These are phyloP conservation scores for Thermophis baileyi DNA, from an alignment of 2,113 vertebrate species.

Conservation along the genomic window DNA sequence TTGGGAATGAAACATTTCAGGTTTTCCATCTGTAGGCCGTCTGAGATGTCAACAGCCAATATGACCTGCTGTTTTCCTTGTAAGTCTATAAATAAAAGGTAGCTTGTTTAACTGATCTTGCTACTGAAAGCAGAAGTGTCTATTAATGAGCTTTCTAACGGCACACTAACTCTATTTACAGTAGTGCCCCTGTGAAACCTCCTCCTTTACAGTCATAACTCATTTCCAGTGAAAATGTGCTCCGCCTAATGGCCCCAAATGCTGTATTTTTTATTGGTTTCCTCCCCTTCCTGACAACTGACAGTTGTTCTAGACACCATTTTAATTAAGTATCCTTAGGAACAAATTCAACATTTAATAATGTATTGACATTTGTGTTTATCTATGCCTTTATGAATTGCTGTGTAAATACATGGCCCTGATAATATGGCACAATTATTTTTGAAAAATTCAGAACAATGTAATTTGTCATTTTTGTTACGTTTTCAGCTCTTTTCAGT, in stretches of 20 bases:
- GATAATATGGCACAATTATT: conserved; percentile 45
- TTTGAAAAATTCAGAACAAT: conserved; percentile 9
- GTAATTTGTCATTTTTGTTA: conserved; percentile 1
- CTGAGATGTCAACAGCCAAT: conserved; percentile 70
- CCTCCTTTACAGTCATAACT: conserved; percentile 80
- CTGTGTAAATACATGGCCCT: conserved; percentile 47
- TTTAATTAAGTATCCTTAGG: conserved; percentile 49
- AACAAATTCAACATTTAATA: conserved; percentile 56
- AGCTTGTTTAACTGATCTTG: conserved; percentile 76
- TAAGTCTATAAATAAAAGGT: conserved; percentile 69
- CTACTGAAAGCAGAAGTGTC: conserved; percentile 64
- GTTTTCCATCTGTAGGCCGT: conserved; percentile 74
- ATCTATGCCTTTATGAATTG: conserved; percentile 9
- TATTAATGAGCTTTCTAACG: conserved; percentile 71
- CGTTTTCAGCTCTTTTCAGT: neutral
- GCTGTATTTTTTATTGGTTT: conserved; percentile 70
- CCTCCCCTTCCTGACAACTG: conserved; percentile 70
- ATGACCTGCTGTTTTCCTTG: conserved; percentile 66
- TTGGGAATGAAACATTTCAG: conserved; percentile 67
- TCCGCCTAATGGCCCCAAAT: conserved; percentile 52
- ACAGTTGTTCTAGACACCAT: conserved; percentile 70
- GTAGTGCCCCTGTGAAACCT: conserved; percentile 62
- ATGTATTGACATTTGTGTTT: conserved; percentile 43
- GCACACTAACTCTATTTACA: conserved; percentile 80
- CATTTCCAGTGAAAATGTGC: conserved; percentile 81